Evolutionary conservation across 2,113 vertebrate genomes (phyloP).

Genomic region (Irena cyanogastra): DNA sequence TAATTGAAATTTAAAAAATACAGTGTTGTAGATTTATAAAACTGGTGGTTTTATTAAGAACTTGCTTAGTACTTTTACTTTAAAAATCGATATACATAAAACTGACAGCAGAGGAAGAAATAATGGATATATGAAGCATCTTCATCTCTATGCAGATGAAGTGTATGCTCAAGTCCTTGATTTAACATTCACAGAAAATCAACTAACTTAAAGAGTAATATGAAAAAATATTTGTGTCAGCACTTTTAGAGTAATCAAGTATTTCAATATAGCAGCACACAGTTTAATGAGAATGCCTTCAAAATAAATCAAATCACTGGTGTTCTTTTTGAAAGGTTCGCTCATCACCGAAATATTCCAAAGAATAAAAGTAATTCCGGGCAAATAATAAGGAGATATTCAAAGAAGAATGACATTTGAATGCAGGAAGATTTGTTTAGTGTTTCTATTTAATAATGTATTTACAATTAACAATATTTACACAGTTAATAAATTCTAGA

Average conservation of each 20-base stretch:
- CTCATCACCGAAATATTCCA: slow-evolving; percentile 9
- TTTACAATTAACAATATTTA: slow-evolving; percentile 52
- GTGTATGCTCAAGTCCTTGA: slow-evolving; percentile 46
- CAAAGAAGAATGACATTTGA: slow-evolving; percentile 11
- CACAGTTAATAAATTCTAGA: slow-evolving; percentile 48
- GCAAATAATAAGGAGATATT: slow-evolving; percentile 6
- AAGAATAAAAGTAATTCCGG: slow-evolving; percentile 38
- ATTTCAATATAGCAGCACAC: slow-evolving; percentile 46
- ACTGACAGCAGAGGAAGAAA: background rate
- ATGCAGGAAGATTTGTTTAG: background rate
- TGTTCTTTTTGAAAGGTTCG: background rate
- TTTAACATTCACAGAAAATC: slow-evolving; percentile 68
- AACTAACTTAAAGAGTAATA: slow-evolving; percentile 59
- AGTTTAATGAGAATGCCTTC: slow-evolving; percentile 63
- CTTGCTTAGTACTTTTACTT: background rate
- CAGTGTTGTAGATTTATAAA: background rate
- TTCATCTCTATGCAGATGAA: slow-evolving; percentile 62
- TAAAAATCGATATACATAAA: background rate
- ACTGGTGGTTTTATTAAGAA: slow-evolving; percentile 13
- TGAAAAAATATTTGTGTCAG: slow-evolving; percentile 60
- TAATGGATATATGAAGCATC: slow-evolving; percentile 9
- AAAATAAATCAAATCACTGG: slow-evolving; percentile 57
- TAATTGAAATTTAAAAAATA: background rate
- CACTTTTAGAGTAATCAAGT: slow-evolving; percentile 59
- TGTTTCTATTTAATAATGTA: slow-evolving; percentile 52